Evolutionary conservation across 2,888 invertebrate species (phyloP), one percentile per base, ranked within the genome.

Genomic region (Apoda limacodes): DNA sequence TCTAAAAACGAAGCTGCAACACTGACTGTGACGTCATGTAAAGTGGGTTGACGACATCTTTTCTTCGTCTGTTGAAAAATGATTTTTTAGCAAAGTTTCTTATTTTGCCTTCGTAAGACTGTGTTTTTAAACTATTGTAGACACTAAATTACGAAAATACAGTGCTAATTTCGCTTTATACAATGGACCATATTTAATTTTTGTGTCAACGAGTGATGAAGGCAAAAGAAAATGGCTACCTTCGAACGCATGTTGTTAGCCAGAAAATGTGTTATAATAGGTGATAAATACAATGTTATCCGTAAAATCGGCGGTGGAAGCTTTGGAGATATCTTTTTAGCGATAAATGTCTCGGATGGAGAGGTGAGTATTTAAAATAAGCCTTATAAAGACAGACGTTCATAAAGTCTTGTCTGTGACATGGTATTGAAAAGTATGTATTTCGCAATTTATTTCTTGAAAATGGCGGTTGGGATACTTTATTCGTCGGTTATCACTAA

Each of bases 221-320:
- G 65, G 63, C 65, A 66, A 71, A 69, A 66, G 65, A 75, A 74
- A 75, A 75, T 75, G 75, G 72, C 74, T 68, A 58, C 71, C 68
- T 63, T 71, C 59, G 71, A 68, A 62, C 70, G 69, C 74, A 68
- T 70, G 68, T 68, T 72, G 66, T 52, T 62, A 53, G 52, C 58
- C 58, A 68, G 65, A 57, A 70, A 64, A 67, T 58, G 60, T 57
- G 48, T 68, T 55, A 52, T 69, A 51, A 54, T 95, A 71, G 93
- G 92, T 70, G 92, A 92, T 60, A 95, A 92, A 83, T 98, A 95
- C 84, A 90, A 95, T 72, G 86, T 98, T 63, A 89, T 96, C 66
- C 88, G 96, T 56, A 97, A 96, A 88, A 95, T 98, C 74, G 96
- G 98, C 60, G 96, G 96, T 81, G 99, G 99, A 52, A 98, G 98